phyloP scores from a whole-genome alignment of 2,113 vertebrate species.

The Dipodomys spectabilis region DNA sequence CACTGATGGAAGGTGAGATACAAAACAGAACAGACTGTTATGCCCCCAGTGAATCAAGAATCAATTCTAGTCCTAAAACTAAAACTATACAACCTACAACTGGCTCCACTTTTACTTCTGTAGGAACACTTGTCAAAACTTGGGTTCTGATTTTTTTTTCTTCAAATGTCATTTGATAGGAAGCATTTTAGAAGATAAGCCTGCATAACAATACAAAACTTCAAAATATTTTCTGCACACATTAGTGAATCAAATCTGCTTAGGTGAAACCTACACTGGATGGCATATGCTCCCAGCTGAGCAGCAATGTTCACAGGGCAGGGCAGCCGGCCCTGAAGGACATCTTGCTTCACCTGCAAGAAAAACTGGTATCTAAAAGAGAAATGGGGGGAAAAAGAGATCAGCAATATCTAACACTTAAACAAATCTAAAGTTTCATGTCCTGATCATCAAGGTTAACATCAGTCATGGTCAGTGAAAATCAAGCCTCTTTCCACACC shows the following conservation, averaged over 20 bases:
- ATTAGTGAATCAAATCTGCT: background rate
- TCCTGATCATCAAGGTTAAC: background rate
- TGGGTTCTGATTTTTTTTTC: background rate
- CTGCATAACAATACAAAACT: background rate
- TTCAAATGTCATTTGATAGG: background rate
- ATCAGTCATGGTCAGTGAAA: background rate
- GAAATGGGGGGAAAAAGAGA: slow-evolving; percentile 50
- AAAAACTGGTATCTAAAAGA: slow-evolving; percentile 94
- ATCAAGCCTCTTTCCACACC: background rate
- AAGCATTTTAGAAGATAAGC: slow-evolving; percentile 8
- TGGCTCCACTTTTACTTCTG: background rate
- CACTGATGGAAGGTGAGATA: background rate
- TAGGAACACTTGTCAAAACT: slow-evolving; percentile 31
- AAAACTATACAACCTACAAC: background rate
- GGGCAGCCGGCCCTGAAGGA: slow-evolving; percentile 92
- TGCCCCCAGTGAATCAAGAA: background rate
- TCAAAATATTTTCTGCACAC: background rate
- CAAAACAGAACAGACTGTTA: background rate
- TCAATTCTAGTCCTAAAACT: background rate
- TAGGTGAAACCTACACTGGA: slow-evolving; percentile 89
- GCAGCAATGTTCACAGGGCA: slow-evolving; percentile 87
- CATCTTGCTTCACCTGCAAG: slow-evolving; percentile 94
- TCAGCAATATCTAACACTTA: slow-evolving; percentile 15
- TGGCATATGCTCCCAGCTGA: slow-evolving; percentile 90
- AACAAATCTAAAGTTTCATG: background rate